Evolutionary conservation across 2,797 vertebrate species (phyloP), one percentile per base, ranked within the genome.

Genomic region (Gobio occitaniae): DNA sequence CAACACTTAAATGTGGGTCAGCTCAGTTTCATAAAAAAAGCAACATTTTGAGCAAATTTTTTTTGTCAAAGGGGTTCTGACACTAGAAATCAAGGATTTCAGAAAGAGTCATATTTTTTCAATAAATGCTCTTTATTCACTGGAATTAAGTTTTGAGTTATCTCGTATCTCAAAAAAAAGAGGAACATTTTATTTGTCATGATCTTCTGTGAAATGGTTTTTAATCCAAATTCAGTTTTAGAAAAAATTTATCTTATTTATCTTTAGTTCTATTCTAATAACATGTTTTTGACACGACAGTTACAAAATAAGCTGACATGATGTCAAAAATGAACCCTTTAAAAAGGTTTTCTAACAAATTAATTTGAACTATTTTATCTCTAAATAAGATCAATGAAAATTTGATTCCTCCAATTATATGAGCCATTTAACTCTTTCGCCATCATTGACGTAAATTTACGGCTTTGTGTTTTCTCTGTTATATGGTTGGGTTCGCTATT

Each of bases 321-420:
- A 19, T 2, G 8, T 69, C 21, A 6, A 21, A 69, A 66, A 66
- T 7, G 1, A 68, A 63, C 16, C 9, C 66, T 38, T 8, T 41
- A 5, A 21, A 25, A 21, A 6, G 0, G 41, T 0, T 0, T 21
- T 41, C 4, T 41, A 10, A 1, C 9, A n/a, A n/a, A n/a, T n/a
- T n/a, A n/a, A n/a, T n/a, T n/a, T 44, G 4, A 38, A 38, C 65
- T 17, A 2, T 70, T 47, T 47, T 1, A 47, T 47, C 13, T 9
- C 41, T n/a, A n/a, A 47, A 25, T 1, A 47, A 6, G 1, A 25
- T 25, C 21, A 70, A 44, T 44, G 21, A 13, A 47, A 47, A 70
- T 29, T 2, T 29, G 13, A 50, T 29, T 52, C 9, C 71, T 36
- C 50, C 19, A 59, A 61, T 17, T 25, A 16, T 11, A 17, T 5